Conservation (phyloP, 1,140 invertebrate species). For the Brachionus manjavacas region DNA sequence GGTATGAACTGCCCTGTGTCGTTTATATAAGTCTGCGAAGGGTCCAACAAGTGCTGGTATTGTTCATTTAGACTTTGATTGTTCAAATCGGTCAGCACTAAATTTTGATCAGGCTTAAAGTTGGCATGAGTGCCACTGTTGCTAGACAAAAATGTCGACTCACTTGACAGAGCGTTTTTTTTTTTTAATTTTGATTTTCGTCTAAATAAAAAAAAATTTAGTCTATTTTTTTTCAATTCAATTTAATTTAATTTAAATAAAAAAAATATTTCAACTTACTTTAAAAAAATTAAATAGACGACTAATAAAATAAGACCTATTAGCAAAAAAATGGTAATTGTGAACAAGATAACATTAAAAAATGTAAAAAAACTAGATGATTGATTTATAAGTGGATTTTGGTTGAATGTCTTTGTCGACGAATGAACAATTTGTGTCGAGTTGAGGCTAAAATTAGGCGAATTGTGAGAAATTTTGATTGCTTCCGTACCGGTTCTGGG, state of each 20-base stretch:
- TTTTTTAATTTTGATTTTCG: slow-evolving; percentile 6
- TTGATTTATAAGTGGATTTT: background rate
- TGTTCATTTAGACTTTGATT: slow-evolving; percentile 24
- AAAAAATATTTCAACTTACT: background rate
- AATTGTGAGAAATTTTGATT: background rate
- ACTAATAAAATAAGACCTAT: slow-evolving; percentile 28
- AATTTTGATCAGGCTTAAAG: background rate
- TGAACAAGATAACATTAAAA: background rate
- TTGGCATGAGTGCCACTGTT: background rate
- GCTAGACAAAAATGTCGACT: slow-evolving; percentile 12
- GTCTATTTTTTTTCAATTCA: background rate
- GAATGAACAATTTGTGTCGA: background rate
- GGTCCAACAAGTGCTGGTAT: slow-evolving; percentile 24
- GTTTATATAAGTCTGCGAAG: slow-evolving; percentile 7
- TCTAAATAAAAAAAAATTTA: background rate
- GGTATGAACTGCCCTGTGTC: background rate
- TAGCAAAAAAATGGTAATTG: slow-evolving; percentile 2
- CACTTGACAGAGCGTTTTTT: background rate
- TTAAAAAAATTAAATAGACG: background rate
- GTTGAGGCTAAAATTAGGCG: background rate
- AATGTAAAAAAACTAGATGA: background rate
- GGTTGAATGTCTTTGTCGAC: background rate
- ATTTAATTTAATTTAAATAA: background rate
- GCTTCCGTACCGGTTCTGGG: background rate
- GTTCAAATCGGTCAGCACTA: background rate